phyloP scores from a whole-genome alignment of 2,113 vertebrate species.

The Redunca redunca region DNA sequence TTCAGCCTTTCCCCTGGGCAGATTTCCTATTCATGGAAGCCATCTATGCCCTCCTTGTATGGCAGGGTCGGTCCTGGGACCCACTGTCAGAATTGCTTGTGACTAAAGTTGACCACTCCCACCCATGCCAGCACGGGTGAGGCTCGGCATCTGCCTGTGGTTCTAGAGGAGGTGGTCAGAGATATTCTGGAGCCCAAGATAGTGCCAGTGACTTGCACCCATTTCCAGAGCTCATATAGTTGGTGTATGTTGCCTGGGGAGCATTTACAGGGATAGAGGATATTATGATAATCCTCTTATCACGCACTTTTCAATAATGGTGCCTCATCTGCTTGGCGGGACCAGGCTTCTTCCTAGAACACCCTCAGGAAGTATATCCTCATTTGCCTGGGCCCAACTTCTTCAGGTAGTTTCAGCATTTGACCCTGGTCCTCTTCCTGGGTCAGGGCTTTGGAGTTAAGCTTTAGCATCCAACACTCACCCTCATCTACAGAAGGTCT shows the following conservation, averaged over 20 bases:
- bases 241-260: background rate
- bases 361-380: background rate
- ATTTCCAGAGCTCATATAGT: background rate
- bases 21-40: background rate
- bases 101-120: background rate
- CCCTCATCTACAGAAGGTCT: background rate
- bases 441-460: background rate
- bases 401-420: background rate
- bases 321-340: background rate
- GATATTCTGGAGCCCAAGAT: background rate
- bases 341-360: background rate
- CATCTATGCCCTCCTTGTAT: background rate
- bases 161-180: background rate
- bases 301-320: background rate
- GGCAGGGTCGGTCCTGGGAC: background rate
- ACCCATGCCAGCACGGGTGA: background rate
- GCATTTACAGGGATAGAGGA: background rate
- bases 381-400: background rate
- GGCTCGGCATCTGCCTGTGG: background rate
- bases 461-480: background rate
- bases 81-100: background rate
- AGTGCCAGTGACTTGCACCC: background rate
- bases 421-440: background rate
- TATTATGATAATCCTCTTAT: background rate
- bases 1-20: background rate